Evolutionary conservation across 2,888 invertebrate genomes (phyloP).

Genomic region (Gisinianus flammeolus): DNA sequence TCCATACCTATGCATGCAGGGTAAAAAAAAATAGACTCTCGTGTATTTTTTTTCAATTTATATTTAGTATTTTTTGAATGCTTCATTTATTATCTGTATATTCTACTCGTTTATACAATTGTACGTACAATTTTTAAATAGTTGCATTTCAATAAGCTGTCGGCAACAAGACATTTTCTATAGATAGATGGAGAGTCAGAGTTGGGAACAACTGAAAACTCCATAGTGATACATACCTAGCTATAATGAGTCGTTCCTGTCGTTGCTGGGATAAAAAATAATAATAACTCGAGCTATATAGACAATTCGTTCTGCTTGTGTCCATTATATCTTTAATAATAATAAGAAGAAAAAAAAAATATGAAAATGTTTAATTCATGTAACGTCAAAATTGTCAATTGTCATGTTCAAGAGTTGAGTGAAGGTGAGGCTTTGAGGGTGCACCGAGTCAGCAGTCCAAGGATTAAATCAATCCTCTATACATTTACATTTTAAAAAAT

Average conservation of each 20-base stretch:
- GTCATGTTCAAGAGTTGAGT: slow-evolving; percentile 25
- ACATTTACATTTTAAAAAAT: too few relatives aligned
- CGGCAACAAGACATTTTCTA: slow-evolving; percentile 7
- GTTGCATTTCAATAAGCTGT: slow-evolving; percentile 19
- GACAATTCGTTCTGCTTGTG: slow-evolving; percentile 22
- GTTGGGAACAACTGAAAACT: neutral
- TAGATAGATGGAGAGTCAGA: neutral
- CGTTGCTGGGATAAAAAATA: neutral
- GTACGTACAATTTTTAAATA: too few relatives aligned
- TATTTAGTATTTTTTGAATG: neutral
- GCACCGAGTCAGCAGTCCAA: slow-evolving; percentile 21
- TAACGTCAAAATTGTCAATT: slow-evolving; percentile 37
- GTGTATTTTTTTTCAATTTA: too few relatives aligned
- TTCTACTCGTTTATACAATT: too few relatives aligned
- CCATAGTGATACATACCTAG: neutral
- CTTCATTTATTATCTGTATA: neutral
- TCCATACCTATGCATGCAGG: neutral
- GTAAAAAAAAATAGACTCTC: too few relatives aligned
- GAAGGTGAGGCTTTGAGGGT: slow-evolving; percentile 29
- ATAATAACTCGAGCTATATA: neutral
- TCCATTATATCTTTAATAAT: neutral
- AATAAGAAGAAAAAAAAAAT: neutral
- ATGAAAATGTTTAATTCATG: slow-evolving; percentile 23
- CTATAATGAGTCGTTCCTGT: slow-evolving; percentile 10
- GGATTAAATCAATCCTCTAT: slow-evolving; percentile 30